Evolutionary conservation across 2,888 invertebrate species (phyloP).

Genomic region (Parnassius apollo): DNA sequence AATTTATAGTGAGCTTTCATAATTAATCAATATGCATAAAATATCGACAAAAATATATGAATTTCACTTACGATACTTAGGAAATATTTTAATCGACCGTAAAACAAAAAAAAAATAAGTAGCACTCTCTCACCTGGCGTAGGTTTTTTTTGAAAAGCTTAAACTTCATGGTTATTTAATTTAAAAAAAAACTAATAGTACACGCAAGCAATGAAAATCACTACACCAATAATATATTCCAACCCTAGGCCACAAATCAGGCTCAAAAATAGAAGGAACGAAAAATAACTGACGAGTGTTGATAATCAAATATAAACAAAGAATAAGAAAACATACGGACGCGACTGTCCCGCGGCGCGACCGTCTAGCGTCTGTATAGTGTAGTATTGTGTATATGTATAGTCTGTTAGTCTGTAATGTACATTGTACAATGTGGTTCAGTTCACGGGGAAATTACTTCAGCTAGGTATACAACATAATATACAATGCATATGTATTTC

Average conservation of each 20-base stretch:
- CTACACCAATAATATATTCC: constrained; percentile 39
- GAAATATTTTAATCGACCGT: too few relatives aligned
- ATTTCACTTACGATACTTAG: too few relatives aligned
- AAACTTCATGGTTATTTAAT: constrained; percentile 58
- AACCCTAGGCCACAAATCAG: constrained; percentile 47
- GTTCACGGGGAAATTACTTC: constrained; percentile 32
- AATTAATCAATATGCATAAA: too few relatives aligned
- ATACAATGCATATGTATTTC: too few relatives aligned
- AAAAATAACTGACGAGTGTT: constrained; percentile 19
- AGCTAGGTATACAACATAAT: background rate
- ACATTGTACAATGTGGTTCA: background rate
- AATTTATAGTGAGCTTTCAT: too few relatives aligned
- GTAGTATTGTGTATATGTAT: constrained; percentile 1
- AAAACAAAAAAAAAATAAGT: too few relatives aligned
- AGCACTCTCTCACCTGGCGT: constrained; percentile 56
- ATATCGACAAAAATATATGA: too few relatives aligned
- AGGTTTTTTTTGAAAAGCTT: constrained; percentile 69
- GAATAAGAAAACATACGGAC: constrained; percentile 16
- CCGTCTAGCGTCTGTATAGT: constrained; percentile 33
- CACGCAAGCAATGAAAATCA: constrained; percentile 13
- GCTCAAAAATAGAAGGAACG: constrained; percentile 33
- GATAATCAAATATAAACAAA: constrained; percentile 27
- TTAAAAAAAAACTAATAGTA: constrained; percentile 8
- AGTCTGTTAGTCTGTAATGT: background rate
- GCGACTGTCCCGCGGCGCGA: constrained; percentile 27